Percentiles rank a stretch among this genome's conserved stretches.
Evolutionary conservation across 2,797 vertebrate species (phyloP).

Genomic region (Allobates femoralis): DNA sequence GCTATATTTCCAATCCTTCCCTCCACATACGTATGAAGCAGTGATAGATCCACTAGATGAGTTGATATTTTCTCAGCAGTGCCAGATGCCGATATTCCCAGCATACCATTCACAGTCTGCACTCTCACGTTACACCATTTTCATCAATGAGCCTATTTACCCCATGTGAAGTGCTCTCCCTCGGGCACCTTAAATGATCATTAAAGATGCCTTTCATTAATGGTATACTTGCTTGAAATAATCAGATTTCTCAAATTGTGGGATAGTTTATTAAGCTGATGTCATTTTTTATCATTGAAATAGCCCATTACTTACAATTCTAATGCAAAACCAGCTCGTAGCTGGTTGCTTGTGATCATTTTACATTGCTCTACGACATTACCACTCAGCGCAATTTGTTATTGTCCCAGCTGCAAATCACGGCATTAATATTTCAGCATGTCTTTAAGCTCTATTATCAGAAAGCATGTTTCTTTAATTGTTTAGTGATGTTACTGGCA

Average conservation of each 20-base stretch:
- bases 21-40: not conserved
- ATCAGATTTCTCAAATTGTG: constrained; percentile 41
- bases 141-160: constrained; percentile 45
- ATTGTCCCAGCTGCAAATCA: constrained; percentile 27
- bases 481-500: constrained; percentile 12
- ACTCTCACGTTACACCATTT: constrained; percentile 21
- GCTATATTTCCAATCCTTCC: not conserved
- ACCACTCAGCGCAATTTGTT: constrained; percentile 41
- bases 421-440: constrained; percentile 59
- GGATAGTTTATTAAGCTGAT: constrained; percentile 35
- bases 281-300: constrained; percentile 53
- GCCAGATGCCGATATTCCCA: constrained; percentile 18
- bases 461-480: constrained; percentile 54
- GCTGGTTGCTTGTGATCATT: not conserved
- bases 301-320: constrained; percentile 37
- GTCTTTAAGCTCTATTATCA: constrained; percentile 53
- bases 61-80: not conserved
- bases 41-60: not conserved
- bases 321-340: constrained; percentile 1
- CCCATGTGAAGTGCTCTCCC: constrained; percentile 7
- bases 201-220: constrained; percentile 57
- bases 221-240: constrained; percentile 38
- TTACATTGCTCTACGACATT: constrained; percentile 10
- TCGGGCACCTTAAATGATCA: constrained; percentile 26
- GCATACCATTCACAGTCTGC: not conserved